Percentiles rank a stretch among this genome's conserved stretches.
Conservation (phyloP, 2,113 vertebrate species). For the Callipepla californica region DNA sequence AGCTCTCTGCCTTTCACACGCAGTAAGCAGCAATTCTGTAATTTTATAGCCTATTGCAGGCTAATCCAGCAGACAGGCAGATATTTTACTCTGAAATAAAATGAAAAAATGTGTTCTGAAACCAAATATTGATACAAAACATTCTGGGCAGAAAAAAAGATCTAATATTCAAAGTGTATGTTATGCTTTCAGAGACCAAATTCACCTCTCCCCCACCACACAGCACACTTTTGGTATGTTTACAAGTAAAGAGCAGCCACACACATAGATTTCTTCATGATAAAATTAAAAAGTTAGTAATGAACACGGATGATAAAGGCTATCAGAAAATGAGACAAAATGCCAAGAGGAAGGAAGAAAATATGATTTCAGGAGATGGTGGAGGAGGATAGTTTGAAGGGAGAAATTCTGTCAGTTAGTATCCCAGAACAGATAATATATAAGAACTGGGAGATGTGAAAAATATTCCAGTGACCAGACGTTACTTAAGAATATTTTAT, state of each 20-base stretch:
- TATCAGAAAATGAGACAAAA: not conserved
- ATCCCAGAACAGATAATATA: not conserved
- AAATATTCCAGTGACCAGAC: not conserved
- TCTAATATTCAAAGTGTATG: not conserved
- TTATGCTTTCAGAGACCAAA: not conserved
- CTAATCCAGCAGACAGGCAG: not conserved
- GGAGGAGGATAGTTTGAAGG: not conserved
- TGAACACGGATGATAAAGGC: not conserved
- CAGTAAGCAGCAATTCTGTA: not conserved
- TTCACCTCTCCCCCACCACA: not conserved
- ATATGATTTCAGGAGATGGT: not conserved
- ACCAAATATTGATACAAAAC: not conserved
- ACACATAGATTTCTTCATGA: not conserved
- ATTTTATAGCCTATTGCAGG: not conserved
- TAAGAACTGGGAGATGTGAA: not conserved
- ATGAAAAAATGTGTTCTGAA: not conserved
- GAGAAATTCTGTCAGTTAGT: conserved; percentile 3
- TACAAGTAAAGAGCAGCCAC: not conserved
- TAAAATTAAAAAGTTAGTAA: not conserved
- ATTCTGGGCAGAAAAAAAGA: not conserved
- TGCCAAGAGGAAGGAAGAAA: not conserved
- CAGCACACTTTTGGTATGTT: not conserved
- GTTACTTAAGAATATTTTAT: conserved; percentile 32
- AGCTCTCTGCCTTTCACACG: not conserved
- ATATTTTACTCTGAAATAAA: not conserved